Conservation (phyloP, 1,140 invertebrate genomes). For the Platorchestia sp. region DNA sequence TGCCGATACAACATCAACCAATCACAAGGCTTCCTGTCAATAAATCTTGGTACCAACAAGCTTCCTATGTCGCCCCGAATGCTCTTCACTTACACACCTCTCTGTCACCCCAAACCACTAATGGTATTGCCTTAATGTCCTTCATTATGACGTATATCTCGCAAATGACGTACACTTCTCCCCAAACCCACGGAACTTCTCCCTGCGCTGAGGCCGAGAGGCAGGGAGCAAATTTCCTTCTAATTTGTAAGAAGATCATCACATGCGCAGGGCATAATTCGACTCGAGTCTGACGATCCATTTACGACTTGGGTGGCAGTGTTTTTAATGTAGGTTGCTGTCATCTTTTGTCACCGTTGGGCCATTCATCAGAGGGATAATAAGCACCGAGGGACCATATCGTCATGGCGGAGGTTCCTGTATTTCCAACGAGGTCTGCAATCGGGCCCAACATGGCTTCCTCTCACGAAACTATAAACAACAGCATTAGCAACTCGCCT, state of each 20-base stretch:
- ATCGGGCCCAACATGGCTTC: conserved; percentile 50
- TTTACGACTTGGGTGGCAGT: conserved; percentile 54
- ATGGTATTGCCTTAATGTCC: conserved; percentile 34
- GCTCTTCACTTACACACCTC: conserved; percentile 49
- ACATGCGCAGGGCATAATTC: conserved; percentile 23
- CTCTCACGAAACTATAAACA: conserved; percentile 54
- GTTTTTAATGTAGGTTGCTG: conserved; percentile 54
- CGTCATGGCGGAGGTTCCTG: conserved; percentile 44
- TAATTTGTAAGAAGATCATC: conserved; percentile 56
- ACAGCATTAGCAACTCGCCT: conserved; percentile 48
- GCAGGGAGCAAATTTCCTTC: conserved; percentile 42
- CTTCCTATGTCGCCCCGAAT: conserved; percentile 27
- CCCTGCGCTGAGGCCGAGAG: background rate
- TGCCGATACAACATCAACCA: conserved; percentile 37
- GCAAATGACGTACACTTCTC: conserved; percentile 30
- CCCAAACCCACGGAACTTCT: background rate
- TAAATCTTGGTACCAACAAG: conserved; percentile 48
- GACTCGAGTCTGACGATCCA: conserved; percentile 46
- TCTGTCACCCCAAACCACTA: conserved; percentile 52
- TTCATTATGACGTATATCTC: conserved; percentile 31
- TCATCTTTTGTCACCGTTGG: conserved; percentile 54
- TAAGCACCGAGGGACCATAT: conserved; percentile 47
- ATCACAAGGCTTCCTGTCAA: conserved; percentile 44
- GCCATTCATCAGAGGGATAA: conserved; percentile 37
- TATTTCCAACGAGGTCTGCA: conserved; percentile 33